Conservation (phyloP, 2,113 vertebrate genomes). For the Urocolius indicus region DNA sequence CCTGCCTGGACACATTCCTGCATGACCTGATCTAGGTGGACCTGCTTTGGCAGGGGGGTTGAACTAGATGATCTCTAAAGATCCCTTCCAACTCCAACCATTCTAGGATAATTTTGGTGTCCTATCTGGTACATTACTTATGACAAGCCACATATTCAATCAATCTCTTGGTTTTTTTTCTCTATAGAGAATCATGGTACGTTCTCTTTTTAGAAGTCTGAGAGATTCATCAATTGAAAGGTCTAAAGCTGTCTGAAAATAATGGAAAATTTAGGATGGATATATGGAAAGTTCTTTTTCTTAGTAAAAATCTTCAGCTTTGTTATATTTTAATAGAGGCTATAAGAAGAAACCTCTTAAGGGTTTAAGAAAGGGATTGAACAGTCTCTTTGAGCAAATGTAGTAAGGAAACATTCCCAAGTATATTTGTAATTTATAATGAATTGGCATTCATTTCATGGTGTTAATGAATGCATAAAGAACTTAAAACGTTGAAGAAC, state of each 20-base stretch:
- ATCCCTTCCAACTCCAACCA: no score
- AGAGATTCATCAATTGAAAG: not conserved
- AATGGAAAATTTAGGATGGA: not conserved
- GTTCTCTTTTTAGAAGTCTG: not conserved
- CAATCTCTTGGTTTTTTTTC: not conserved
- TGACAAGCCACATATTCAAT: not conserved
- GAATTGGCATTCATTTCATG: not conserved
- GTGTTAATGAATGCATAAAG: not conserved
- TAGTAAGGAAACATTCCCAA: not conserved
- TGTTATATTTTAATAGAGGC: not conserved
- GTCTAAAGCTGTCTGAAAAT: not conserved
- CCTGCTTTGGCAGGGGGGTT: no score
- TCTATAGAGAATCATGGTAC: not conserved
- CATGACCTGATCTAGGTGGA: no score
- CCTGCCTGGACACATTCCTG: no score
- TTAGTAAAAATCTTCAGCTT: not conserved
- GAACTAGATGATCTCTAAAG: no score
- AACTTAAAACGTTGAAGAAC: no score
- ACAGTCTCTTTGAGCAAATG: not conserved
- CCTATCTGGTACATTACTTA: not conserved
- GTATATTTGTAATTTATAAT: not conserved
- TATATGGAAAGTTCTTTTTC: not conserved
- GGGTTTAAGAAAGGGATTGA: not conserved
- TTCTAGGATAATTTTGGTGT: no score
- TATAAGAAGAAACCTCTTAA: not conserved